These are phyloP conservation scores for Amphimedon queenslandica DNA, from an alignment of 37 sponge, comb jelly and placozoan species.

Conservation along the genomic window DNA sequence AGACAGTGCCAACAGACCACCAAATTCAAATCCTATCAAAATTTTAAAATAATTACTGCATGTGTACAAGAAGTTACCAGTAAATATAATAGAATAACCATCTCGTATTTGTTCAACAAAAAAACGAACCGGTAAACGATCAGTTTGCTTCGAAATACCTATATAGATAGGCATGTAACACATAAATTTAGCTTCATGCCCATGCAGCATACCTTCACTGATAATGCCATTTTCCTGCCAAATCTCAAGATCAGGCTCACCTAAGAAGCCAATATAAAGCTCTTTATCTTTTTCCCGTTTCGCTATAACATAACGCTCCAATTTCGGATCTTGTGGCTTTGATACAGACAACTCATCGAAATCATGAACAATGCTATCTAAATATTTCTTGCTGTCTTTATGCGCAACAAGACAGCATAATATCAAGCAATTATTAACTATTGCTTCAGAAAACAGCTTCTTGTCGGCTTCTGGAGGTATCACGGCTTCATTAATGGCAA, in stretches of 20 bases:
- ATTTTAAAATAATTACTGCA: not conserved
- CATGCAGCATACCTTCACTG: conserved; percentile 34
- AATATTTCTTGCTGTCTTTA: too few relatives aligned
- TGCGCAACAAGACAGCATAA: too few relatives aligned
- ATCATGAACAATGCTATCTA: too few relatives aligned
- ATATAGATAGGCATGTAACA: not conserved
- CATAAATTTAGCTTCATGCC: not conserved
- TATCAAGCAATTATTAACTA: too few relatives aligned
- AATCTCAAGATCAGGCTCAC: conserved; percentile 14
- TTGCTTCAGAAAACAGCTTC: too few relatives aligned
- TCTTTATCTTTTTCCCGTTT: conserved; percentile 6
- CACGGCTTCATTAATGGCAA: not conserved
- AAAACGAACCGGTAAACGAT: conserved; percentile 37
- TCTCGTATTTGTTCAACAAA: conserved; percentile 42
- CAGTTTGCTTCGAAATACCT: conserved; percentile 26
- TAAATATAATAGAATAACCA: conserved; percentile 33
- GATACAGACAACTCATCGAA: not conserved
- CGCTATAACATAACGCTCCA: conserved; percentile 51
- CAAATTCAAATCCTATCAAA: conserved; percentile 49
- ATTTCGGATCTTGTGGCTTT: not conserved
- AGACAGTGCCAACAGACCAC: conserved; percentile 49
- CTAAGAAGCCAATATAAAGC: conserved; percentile 41
- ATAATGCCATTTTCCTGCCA: conserved; percentile 32
- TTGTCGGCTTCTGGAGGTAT: not conserved
- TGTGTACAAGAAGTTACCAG: conserved; percentile 2